phyloP scores from a whole-genome alignment of 2,113 vertebrate genomes.

The Nanger granti region DNA sequence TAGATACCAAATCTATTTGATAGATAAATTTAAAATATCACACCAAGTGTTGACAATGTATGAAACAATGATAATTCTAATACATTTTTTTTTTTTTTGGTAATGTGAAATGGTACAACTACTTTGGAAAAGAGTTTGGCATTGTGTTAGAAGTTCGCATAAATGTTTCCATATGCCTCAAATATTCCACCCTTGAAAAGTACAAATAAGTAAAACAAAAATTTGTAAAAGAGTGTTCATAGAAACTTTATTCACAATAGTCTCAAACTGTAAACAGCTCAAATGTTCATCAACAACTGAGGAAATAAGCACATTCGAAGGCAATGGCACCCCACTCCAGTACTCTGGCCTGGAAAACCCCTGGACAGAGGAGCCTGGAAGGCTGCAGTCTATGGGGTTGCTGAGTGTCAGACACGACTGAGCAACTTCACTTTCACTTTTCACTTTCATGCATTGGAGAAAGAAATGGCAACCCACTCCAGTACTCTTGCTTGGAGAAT shows the following conservation, averaged over 20 bases:
- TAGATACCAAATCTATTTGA: not conserved
- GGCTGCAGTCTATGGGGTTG: too few relatives aligned
- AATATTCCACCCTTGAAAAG: not conserved
- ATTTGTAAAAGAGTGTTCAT: not conserved
- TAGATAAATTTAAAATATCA: not conserved
- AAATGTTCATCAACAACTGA: not conserved
- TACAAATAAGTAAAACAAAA: not conserved
- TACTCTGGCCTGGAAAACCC: too few relatives aligned
- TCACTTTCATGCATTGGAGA: too few relatives aligned
- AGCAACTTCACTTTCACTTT: too few relatives aligned
- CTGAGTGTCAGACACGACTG: too few relatives aligned
- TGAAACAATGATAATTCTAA: not conserved
- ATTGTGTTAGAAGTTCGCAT: not conserved
- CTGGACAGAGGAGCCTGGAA: too few relatives aligned
- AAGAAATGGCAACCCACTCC: too few relatives aligned
- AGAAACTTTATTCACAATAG: not conserved
- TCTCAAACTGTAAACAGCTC: not conserved
- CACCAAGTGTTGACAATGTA: not conserved
- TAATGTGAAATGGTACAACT: not conserved
- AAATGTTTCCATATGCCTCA: not conserved
- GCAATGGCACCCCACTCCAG: too few relatives aligned
- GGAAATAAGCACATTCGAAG: not conserved
- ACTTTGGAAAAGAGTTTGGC: not conserved
- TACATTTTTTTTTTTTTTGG: not conserved
- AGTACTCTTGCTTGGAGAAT: too few relatives aligned